A percentile compares a stretch with the other conserved stretches of the same genome.
These are phyloP conservation scores for Drosophila nr. perissopoda DNA, from an alignment of 2,888 invertebrate species.

Conservation along the genomic window DNA sequence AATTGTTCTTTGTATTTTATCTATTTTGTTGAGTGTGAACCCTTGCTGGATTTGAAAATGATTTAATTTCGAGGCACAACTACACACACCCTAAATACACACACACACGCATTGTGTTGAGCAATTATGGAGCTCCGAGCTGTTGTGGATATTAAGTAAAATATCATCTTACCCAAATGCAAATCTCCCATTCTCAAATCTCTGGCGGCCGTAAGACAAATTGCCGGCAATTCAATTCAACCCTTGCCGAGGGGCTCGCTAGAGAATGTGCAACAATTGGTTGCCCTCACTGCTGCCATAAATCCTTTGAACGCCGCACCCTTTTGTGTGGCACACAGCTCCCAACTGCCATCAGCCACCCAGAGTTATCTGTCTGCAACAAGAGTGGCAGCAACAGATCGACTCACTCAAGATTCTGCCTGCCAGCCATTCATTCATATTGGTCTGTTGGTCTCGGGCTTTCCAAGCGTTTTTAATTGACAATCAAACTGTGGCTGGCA, in stretches of 20 bases:
- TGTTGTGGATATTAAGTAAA: slow-evolving; percentile 35
- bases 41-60: not conserved
- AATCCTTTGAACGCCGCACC: slow-evolving; percentile 45
- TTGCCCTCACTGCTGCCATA: slow-evolving; percentile 42
- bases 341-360: not conserved
- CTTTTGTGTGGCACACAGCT: slow-evolving; percentile 40
- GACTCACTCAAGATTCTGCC: slow-evolving; percentile 29
- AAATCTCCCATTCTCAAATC: slow-evolving; percentile 18
- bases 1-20: not conserved
- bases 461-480: slow-evolving; percentile 67
- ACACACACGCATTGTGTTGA: slow-evolving; percentile 22
- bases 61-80: slow-evolving; percentile 16
- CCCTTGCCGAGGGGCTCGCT: slow-evolving; percentile 17
- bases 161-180: slow-evolving; percentile 31
- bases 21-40: slow-evolving; percentile 2
- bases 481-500: slow-evolving; percentile 59
- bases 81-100: not conserved
- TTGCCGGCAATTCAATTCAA: slow-evolving; percentile 62
- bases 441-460: slow-evolving; percentile 42
- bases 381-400: slow-evolving; percentile 38
- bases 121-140: slow-evolving; percentile 40
- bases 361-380: slow-evolving; percentile 24
- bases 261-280: slow-evolving; percentile 59
- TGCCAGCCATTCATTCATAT: slow-evolving; percentile 44
- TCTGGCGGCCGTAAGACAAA: slow-evolving; percentile 45